phyloP scores from a whole-genome alignment of 92 coral and sea anemone species.

The Palythoa grandiflora region DNA sequence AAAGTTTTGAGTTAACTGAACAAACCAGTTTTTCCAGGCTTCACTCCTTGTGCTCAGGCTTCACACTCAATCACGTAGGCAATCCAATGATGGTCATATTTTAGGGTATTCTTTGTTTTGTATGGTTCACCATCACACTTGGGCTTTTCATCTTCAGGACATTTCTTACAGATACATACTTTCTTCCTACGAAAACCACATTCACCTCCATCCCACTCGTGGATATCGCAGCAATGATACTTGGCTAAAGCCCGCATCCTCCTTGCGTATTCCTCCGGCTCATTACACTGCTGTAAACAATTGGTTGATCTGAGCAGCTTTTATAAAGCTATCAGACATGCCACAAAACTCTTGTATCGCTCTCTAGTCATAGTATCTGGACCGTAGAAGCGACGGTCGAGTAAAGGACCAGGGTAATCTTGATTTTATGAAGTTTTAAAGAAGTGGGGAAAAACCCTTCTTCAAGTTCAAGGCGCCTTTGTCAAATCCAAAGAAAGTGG shows the following conservation, averaged over 20 bases:
- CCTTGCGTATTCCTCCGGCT: conserved; percentile 52
- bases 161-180: conserved; percentile 1
- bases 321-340: conserved; percentile 55
- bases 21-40: neutral
- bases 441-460: too few relatives aligned
- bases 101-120: conserved; percentile 49
- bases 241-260: conserved; percentile 33
- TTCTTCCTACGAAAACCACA: conserved; percentile 4
- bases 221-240: conserved; percentile 13
- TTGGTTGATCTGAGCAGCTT: conserved; percentile 66
- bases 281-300: conserved; percentile 65
- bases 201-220: conserved; percentile 8
- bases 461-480: conserved; percentile 7
- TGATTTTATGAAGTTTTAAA: neutral
- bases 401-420: conserved; percentile 31
- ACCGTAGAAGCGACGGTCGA: conserved; percentile 2
- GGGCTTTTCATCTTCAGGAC: neutral
- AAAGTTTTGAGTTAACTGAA: too few relatives aligned
- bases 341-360: neutral
- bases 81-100: conserved; percentile 55
- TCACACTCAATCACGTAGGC: conserved; percentile 65
- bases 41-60: conserved; percentile 62
- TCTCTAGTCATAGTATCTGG: conserved; percentile 13
- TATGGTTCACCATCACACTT: conserved; percentile 45
- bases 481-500: conserved; percentile 35